Percentiles rank a stretch among this genome's conserved stretches.
Conservation (phyloP, 2,113 vertebrate genomes). For the Brachypteracias leptosomus region DNA sequence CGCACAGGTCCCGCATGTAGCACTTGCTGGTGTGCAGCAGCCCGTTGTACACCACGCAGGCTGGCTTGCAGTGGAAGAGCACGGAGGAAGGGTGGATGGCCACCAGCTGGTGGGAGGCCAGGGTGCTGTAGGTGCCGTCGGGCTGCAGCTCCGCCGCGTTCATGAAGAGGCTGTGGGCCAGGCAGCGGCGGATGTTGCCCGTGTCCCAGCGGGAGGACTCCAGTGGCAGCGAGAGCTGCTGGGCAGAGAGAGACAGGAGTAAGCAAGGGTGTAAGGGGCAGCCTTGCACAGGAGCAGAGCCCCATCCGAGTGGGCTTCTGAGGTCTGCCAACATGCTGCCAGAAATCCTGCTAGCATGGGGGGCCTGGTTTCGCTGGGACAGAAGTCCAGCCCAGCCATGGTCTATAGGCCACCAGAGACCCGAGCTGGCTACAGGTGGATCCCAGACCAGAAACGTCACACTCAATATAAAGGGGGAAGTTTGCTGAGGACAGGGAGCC, state of each 20-base stretch:
- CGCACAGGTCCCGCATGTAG: conserved; percentile 94
- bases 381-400: neutral
- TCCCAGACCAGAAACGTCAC: neutral
- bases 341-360: neutral
- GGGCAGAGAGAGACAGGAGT: neutral
- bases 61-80: conserved; percentile 90
- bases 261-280: accelerated
- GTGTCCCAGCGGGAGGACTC: conserved; percentile 82
- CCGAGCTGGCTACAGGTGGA: neutral
- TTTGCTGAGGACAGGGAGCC: neutral
- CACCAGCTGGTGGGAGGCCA: conserved; percentile 86
- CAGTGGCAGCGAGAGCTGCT: conserved; percentile 86
- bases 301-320: accelerated
- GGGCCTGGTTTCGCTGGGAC: neutral
- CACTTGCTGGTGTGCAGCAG: conserved; percentile 90
- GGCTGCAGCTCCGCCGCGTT: conserved; percentile 88
- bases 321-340: too few species aligned
- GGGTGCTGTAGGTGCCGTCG: conserved; percentile 85
- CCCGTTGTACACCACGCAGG: conserved; percentile 88
- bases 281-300: neutral
- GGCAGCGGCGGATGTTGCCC: conserved; percentile 83
- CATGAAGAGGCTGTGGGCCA: conserved; percentile 92
- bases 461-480: neutral
- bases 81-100: conserved; percentile 94
- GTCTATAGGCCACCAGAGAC: neutral